Evolutionary conservation across 2,797 vertebrate species (phyloP), one percentile per base, ranked within the genome.

Genomic region (Furcifer pardalis): DNA sequence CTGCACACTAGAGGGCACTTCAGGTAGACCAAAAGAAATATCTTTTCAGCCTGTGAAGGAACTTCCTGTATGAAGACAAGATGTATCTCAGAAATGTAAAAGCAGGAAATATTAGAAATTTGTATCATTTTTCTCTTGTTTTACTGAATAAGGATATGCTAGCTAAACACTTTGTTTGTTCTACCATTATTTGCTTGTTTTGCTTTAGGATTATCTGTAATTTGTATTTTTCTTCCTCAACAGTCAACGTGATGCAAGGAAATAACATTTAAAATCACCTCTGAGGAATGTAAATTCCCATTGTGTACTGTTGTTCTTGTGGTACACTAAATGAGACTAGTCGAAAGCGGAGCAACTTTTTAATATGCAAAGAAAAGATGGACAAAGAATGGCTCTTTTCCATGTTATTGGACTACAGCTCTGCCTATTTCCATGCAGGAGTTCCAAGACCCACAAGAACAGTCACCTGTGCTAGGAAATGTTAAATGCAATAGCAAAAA

Each of bases 1-100:
- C 89, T 95, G 95, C 96, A 97, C 97, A 96, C 97, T 98, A 98
- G 97, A 98, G 98, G 97, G 97, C 97, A 95, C 97, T 97, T 96
- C 96, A 95, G 87, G 92, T 89, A 96, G 96, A 94, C 92, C 91
- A 90, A 93, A 94, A 89, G 75, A 84, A 92, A 7, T 88, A 86
- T 90, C 87, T 92, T 27, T 1, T 62, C 75, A 87, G 84, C 69
- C 85, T 46, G 68, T 83, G 76, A 69, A 44, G 69, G 75, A 17
- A 86, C 7, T 72, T 82, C 89, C 72, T 75, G 30, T 0, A 74
- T 85, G 88, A 82, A n/a, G 73, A 42, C 52, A 27, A 86, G 74
- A 84, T 77, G n/a, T n/a, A 63, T 6, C 7, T 1, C 81, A 87
- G 85, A 91, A 82, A 81, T 63, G 19, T 66, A 77, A 85, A 87